Base-by-base conservation (phyloP, 2,888 invertebrate species). In the Syrphus vitripennis region DNA sequence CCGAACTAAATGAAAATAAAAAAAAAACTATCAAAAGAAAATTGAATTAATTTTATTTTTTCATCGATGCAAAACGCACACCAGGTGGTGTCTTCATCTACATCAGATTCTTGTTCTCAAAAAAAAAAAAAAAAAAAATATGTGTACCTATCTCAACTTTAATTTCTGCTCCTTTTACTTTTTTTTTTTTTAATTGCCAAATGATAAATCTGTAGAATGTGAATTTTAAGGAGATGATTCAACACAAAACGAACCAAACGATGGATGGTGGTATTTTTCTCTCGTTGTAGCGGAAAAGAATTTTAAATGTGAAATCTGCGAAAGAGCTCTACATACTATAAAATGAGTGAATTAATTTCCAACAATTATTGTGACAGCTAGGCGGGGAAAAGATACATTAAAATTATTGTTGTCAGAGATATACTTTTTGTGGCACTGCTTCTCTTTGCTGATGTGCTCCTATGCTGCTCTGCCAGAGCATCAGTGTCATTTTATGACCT, bases 171-270 rank as follows among this genome's bases (percentile, higher is more conserved):
- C 37, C 48, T 69, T 59, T 76, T 76, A 63, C 45, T 53, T 70
- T 78, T 69, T 59, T 76, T 76, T 53, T 34, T 53, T 70, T 78
- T 78, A 71, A 78, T 71, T 78, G 26, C 50, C 78, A 16, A 53
- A 71, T 67, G 45, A 59, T 59, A 50, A 67, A 67, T 59, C 34
- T 16, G 53, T 50, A 63, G 63, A 45, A 55, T 50, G 24, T 26
- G 50, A 74, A 24, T 37, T 19, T 67, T 24, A 57, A 14, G 37
- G 50, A 50, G 29, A 37, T 77, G 77, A 77, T 77, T 70, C 70
- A 77, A 70, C 31, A 29, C 9, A 9, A 48, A 19, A 34, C 14
- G 59, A 37, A 37, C n/a, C n/a, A 34, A 59, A 24, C 24, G 26
- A 50, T n/a, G n/a, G n/a, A 26, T 7, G 29, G 10, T 10, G 21